Evolutionary conservation across 2,797 vertebrate species (phyloP).

Genomic region (Carduelis carduelis): DNA sequence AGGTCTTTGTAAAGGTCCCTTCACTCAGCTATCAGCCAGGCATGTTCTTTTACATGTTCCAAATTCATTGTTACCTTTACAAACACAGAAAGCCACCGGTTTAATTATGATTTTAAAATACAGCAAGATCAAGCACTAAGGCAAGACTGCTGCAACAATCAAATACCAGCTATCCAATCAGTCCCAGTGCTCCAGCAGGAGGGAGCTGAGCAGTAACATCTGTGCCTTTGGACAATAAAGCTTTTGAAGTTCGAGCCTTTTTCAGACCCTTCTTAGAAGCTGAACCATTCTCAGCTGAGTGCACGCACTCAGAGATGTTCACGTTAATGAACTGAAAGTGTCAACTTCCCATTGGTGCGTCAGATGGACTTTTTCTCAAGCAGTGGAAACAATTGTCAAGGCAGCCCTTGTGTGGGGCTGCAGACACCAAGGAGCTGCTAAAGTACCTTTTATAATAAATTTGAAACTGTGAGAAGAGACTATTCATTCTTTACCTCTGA

Average conservation of each 20-base stretch:
- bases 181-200: neutral
- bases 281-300: neutral
- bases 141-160: neutral
- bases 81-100: neutral
- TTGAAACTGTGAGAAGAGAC: slow-evolving; percentile 40
- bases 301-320: neutral
- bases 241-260: neutral
- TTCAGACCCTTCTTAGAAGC: neutral
- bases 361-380: slow-evolving; percentile 61
- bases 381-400: slow-evolving; percentile 40
- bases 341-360: slow-evolving; percentile 38
- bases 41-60: neutral
- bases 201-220: neutral
- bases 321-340: slow-evolving; percentile 55
- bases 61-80: neutral
- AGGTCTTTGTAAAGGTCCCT: neutral
- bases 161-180: neutral
- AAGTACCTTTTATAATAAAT: slow-evolving; percentile 41
- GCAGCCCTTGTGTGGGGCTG: slow-evolving; percentile 20
- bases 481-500: slow-evolving; percentile 47
- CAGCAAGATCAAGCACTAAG: neutral
- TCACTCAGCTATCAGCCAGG: neutral
- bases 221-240: neutral
- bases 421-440: neutral
- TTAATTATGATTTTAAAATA: neutral